These are phyloP conservation scores for Margaritifera margaritifera DNA, from an alignment of 2,888 invertebrate species.

Conservation along the genomic window DNA sequence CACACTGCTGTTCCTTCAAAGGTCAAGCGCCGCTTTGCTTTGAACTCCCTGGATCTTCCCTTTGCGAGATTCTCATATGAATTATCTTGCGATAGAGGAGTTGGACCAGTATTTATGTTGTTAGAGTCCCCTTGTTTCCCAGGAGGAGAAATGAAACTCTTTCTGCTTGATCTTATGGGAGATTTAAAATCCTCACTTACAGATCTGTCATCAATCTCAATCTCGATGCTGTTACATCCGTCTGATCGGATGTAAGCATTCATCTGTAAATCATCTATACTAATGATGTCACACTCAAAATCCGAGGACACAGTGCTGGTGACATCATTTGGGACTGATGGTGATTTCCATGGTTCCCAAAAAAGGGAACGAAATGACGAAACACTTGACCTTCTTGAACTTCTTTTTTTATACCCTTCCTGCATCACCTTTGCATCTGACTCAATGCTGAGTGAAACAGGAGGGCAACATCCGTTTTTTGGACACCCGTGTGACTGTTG, in stretches of 20 bases:
- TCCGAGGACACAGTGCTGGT: slow-evolving; percentile 44
- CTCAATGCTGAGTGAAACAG: slow-evolving; percentile 55
- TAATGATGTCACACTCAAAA: slow-evolving; percentile 56
- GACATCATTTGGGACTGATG: slow-evolving; percentile 29
- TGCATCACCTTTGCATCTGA: slow-evolving; percentile 50
- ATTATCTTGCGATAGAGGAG: slow-evolving; percentile 1
- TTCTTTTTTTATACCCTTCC: slow-evolving; percentile 47
- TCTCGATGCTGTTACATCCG: slow-evolving; percentile 59
- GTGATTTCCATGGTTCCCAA: slow-evolving; percentile 30
- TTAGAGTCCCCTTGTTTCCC: no score
- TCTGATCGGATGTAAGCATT: slow-evolving; percentile 58
- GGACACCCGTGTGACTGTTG: slow-evolving; percentile 52
- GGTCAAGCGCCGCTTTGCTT: background rate
- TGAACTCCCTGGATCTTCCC: no score
- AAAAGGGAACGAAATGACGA: slow-evolving; percentile 6
- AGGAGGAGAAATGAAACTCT: no score
- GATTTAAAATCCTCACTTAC: slow-evolving; percentile 22
- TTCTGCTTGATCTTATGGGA: slow-evolving; percentile 12
- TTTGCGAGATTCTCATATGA: no score
- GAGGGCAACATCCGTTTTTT: slow-evolving; percentile 58
- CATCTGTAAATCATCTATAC: slow-evolving; percentile 59
- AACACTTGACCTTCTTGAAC: slow-evolving; percentile 11
- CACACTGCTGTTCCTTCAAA: slow-evolving; percentile 35
- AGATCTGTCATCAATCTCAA: slow-evolving; percentile 49
- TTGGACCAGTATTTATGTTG: slow-evolving; percentile 2